Percentiles rank a stretch among this genome's conserved stretches.
These are phyloP conservation scores for Lordiphosa collinella DNA, from an alignment of 1,140 invertebrate genomes.

Conservation along the genomic window DNA sequence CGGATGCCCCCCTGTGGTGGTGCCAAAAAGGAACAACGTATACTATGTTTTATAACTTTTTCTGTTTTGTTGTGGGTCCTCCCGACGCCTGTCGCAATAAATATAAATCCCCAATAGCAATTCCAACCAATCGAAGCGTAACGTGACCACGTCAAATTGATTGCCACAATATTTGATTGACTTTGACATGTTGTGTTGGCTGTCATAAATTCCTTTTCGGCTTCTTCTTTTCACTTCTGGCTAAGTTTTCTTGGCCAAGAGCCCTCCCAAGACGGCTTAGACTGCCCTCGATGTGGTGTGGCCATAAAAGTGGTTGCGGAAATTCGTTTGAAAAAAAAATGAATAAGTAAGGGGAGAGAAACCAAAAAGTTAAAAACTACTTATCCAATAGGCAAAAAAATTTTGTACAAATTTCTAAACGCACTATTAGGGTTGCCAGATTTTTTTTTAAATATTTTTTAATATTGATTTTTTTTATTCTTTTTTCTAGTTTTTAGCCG, in stretches of 20 bases:
- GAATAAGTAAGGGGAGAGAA: too few relatives aligned
- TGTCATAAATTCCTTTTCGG: conserved; percentile 64
- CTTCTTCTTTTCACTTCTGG: conserved; percentile 12
- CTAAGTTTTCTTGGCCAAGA: too few relatives aligned
- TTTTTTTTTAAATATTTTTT: too few relatives aligned
- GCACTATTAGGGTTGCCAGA: too few relatives aligned
- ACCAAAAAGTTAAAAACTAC: too few relatives aligned
- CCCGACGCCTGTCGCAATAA: conserved; percentile 50
- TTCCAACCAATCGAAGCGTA: conserved; percentile 44
- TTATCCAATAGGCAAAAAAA: too few relatives aligned
- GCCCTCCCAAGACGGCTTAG: too few relatives aligned
- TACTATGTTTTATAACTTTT: conserved; percentile 67
- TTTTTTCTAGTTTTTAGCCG: too few relatives aligned
- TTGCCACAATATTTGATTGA: conserved; percentile 79
- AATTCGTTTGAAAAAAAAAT: conserved; percentile 18
- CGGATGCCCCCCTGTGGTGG: conserved; percentile 42
- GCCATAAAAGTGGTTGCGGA: too few relatives aligned
- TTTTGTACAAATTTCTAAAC: too few relatives aligned
- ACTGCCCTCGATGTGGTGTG: too few relatives aligned
- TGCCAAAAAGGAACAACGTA: conserved; percentile 52
- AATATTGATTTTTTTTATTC: too few relatives aligned
- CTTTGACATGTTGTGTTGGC: conserved; percentile 71
- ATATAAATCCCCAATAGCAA: conserved; percentile 55
- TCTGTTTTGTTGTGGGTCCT: conserved; percentile 9
- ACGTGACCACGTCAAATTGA: conserved; percentile 72